Base-by-base conservation (phyloP, 2,797 vertebrate species). In the Catharus ustulatus region DNA sequence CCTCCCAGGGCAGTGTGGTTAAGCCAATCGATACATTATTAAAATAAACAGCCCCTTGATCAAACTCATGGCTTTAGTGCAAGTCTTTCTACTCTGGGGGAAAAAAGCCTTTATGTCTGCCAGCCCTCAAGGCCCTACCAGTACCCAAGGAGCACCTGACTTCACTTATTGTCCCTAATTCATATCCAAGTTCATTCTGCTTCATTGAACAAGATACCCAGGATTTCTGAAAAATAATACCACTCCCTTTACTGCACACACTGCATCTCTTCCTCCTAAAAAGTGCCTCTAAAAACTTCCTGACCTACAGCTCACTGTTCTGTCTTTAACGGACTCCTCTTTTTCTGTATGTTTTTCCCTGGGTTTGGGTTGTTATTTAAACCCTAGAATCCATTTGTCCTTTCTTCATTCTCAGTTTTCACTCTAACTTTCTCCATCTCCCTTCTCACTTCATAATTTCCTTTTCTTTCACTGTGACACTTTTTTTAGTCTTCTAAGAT, bases 11-110 rank as follows among this genome's bases (percentile, higher is more conserved):
- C 89, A 82, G 15, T 82, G 89, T 67, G 94, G 91, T 94, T 95
- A 82, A 90, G 71, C 67, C 71, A 91, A 84, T 96, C 87, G 58
- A 96, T 96, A 94, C 20, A 77, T 64, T 71, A 95, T 95, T 95
- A 95, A 96, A 97, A 95, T 88, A 96, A 91, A 89, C 91, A 95
- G 85, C 42, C 80, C 84, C 94, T 89, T 84, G 85, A 94, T 95
- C 95, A 96, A 94, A 95, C 67, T 90, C 91, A 64, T 0, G 63
- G 93, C 80, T 89, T 89, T 69, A 81, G 77, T 23, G 57, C 52
- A 82, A 92, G 54, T n/a, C 71, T 64, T 91, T 84, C 83, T 62
- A 71, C 89, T 87, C 49, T 57, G 69, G 21, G 55, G 34, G 66
- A 75, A 81, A 94, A 93, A 96, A 46, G 10, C 17, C 62, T 68